Evolutionary conservation across 35 echinoderm and acorn worm species (phyloP).

Genomic region (Nesometra sesokonis): DNA sequence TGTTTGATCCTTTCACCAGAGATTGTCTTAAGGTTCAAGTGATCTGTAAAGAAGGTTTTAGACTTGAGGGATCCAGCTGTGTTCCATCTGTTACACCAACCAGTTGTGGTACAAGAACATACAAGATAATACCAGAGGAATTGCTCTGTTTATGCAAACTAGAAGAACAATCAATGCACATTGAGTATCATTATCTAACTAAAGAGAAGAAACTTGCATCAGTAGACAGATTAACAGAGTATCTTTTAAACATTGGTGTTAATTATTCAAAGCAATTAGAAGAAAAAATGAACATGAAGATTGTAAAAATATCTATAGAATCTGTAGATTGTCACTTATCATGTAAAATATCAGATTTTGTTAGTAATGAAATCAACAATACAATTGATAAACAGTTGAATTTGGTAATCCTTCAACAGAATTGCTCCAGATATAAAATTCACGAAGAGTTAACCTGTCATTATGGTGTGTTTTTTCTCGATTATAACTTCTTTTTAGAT

Average conservation of each 20-base stretch:
- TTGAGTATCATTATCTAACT: neutral
- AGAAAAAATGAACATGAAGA: neutral
- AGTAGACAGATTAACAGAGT: neutral
- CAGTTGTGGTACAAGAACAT: neutral
- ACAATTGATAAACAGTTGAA: neutral
- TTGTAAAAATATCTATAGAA: neutral
- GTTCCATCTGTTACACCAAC: neutral
- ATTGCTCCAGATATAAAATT: neutral
- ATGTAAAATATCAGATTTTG: neutral
- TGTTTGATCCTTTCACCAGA: neutral
- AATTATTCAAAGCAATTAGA: neutral
- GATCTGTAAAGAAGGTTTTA: neutral
- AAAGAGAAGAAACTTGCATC: neutral
- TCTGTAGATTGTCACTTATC: neutral
- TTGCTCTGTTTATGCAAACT: neutral
- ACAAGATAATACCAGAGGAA: neutral
- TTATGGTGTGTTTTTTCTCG: neutral
- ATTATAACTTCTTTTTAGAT: neutral
- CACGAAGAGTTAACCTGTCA: neutral
- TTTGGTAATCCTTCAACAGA: neutral
- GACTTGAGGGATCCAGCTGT: neutral
- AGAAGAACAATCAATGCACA: neutral
- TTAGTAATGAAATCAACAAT: neutral
- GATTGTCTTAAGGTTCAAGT: neutral
- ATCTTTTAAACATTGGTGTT: neutral